Conservation (phyloP, 2,113 vertebrate species). For the Atrichornis clamosus region DNA sequence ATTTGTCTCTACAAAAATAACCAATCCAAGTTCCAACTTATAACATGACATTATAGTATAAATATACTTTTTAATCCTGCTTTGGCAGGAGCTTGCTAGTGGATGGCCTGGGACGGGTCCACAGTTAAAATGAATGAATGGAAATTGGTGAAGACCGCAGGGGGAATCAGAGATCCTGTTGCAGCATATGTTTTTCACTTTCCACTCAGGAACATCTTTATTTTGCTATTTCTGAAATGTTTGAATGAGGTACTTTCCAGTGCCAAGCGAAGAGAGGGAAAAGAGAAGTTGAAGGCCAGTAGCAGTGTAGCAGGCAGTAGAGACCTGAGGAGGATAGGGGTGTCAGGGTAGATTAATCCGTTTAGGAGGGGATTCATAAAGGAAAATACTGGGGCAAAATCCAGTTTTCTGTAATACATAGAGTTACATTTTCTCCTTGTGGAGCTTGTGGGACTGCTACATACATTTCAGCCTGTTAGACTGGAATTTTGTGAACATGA, state of each 20-base stretch:
- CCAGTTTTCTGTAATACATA: background rate
- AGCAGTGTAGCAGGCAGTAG: accelerated
- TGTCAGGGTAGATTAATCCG: background rate
- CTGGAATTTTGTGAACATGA: background rate
- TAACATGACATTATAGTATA: background rate
- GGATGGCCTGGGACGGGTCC: background rate
- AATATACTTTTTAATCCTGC: background rate
- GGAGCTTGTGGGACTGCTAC: background rate
- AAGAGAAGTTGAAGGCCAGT: accelerated
- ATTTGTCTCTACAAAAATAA: background rate
- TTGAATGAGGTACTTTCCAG: background rate
- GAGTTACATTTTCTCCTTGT: background rate
- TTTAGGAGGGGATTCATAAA: background rate
- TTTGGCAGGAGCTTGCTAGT: background rate
- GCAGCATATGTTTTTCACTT: background rate
- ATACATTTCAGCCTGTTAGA: background rate
- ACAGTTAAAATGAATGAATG: background rate
- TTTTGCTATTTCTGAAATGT: background rate
- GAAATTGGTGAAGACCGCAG: background rate
- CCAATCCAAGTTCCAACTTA: background rate
- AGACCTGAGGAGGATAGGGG: background rate
- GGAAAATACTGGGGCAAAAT: background rate
- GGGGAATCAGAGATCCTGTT: background rate
- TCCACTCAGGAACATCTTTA: background rate
- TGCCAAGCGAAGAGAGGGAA: accelerated